Evolutionary conservation across 1,140 invertebrate genomes (phyloP), one percentile per base, ranked within the genome.

Genomic region (Lepidotrigona ventralis): DNA sequence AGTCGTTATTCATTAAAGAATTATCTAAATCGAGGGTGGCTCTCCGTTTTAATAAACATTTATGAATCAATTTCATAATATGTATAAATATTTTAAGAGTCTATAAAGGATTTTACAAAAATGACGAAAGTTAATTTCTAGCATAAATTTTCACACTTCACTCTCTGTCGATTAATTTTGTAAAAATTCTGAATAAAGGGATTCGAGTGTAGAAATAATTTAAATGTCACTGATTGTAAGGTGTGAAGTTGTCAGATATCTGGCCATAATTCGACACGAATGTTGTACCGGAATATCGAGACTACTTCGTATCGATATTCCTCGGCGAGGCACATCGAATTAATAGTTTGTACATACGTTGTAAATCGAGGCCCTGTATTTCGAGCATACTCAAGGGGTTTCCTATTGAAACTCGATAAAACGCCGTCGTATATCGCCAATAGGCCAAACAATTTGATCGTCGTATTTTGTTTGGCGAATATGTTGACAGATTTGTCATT

Each of bases 231-330:
- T 39, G 8, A 46, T 69, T 23, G 33, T 12, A 46, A 39, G 46
- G 8, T 69, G 68, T 51, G 33, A 19, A 39, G 17, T 19, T 11
- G 1, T 19, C 46, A 29, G n/a, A n/a, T 14, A 53, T n/a, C n/a
- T 29, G 4, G 46, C 21, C 71, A 74, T 80, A 80, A 80, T 80
- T 60, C 56, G 64, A 80, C 17, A 51, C n/a, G 54, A 17, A 17
- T 1, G 15, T 51, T 46, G 33, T n/a, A 29, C 6, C 0, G 39
- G 73, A 76, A 82, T 82, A 82, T 82, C 64, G 80, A 11, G 53
- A 77, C 74, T 60, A 78, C 39, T 58, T 82, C 60, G 81, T 53
- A 70, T 39, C 81, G 54, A 82, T 78, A 82, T 82, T 82, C 80
- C 21, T 26, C 17, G 39, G 9, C 21, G 56, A 80, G 39, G 56